Evolutionary conservation across 35 echinoderm and acorn worm genomes (phyloP).

Genomic region (Ophioderma brevispina): DNA sequence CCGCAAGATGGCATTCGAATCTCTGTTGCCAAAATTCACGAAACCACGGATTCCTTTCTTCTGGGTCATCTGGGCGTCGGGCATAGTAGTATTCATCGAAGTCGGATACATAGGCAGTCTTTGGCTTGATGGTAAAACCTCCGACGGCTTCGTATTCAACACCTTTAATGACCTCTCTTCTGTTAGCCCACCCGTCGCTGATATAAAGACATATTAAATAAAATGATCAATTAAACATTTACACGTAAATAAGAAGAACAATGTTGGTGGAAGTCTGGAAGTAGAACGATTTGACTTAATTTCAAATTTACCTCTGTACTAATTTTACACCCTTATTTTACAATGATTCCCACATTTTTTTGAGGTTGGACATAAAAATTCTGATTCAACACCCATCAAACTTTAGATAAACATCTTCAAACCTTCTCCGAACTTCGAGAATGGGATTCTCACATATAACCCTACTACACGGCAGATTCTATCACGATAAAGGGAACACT

Average conservation of each 20-base stretch:
- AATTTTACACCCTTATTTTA: too few relatives aligned
- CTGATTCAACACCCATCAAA: too few relatives aligned
- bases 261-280: background rate
- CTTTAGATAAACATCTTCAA: too few relatives aligned
- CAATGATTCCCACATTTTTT: too few relatives aligned
- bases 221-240: background rate
- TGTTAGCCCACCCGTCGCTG: conserved; percentile 97
- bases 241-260: background rate
- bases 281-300: too few relatives aligned
- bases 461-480: too few relatives aligned
- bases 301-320: too few relatives aligned
- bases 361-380: too few relatives aligned
- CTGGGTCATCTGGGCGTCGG: conserved; percentile 56
- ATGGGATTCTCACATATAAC: too few relatives aligned
- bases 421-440: too few relatives aligned
- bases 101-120: conserved; percentile 59
- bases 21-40: conserved; percentile 94
- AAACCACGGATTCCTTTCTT: conserved; percentile 85
- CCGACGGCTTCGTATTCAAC: conserved; percentile 75
- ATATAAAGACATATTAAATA: conserved; percentile 5
- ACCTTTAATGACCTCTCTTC: conserved; percentile 55
- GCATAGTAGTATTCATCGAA: conserved; percentile 84
- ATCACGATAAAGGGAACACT: too few relatives aligned
- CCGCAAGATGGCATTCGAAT: conserved; percentile 73
- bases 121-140: conserved; percentile 89